Conservation (phyloP, 1,140 invertebrate species). For the Prorops nasuta region DNA sequence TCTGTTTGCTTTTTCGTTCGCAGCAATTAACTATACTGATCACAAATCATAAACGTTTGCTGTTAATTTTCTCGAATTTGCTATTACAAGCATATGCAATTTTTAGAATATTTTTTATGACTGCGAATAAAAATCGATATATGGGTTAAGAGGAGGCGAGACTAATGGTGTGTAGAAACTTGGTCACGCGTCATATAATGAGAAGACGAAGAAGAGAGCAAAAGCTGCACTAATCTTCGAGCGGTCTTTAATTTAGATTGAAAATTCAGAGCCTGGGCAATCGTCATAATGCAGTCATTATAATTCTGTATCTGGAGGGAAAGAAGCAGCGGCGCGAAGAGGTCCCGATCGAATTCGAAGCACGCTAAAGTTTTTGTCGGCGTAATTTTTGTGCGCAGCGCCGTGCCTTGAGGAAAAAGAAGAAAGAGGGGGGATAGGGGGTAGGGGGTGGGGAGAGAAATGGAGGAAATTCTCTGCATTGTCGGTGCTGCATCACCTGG, state of each 20-base stretch:
- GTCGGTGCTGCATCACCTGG: constrained; percentile 19
- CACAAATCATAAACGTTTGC: no score
- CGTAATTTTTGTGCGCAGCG: constrained; percentile 37
- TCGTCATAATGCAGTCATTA: constrained; percentile 47
- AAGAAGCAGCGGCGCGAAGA: neutral
- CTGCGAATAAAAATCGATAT: neutral
- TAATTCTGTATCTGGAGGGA: constrained; percentile 14
- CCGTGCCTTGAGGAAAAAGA: constrained; percentile 14
- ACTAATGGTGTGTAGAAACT: neutral
- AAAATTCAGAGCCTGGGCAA: no score
- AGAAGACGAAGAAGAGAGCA: constrained; percentile 23
- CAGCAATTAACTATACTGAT: no score
- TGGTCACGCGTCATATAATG: constrained; percentile 14
- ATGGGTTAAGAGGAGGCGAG: neutral
- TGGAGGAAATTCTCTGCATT: constrained; percentile 26
- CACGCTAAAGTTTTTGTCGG: constrained; percentile 25
- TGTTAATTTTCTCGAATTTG: no score
- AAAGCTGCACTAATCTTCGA: no score
- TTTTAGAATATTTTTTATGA: no score
- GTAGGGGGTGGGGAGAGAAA: constrained; percentile 12
- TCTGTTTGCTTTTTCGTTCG: no score
- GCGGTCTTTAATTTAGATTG: no score
- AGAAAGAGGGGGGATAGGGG: constrained; percentile 16
- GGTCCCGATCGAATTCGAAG: constrained; percentile 29
- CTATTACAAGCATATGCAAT: no score